These are phyloP conservation scores for Muntiacus muntjak DNA, from an alignment of 2,113 vertebrate genomes.

Conservation along the genomic window DNA sequence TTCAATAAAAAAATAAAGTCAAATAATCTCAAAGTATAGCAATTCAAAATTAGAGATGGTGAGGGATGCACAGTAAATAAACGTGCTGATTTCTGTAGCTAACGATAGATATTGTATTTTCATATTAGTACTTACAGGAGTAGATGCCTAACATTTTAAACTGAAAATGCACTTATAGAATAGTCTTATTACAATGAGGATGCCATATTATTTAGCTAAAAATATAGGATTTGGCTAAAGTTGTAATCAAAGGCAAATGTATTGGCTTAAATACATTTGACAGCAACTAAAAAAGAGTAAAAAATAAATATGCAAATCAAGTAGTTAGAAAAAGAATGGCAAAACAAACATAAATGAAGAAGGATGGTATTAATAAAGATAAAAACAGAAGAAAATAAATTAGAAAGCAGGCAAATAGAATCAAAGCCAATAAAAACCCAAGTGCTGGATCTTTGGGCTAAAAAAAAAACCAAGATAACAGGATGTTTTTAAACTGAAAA, in stretches of 20 bases:
- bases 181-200: background rate
- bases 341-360: background rate
- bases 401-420: background rate
- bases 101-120: background rate
- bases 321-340: background rate
- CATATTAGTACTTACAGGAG: background rate
- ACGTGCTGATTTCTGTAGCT: background rate
- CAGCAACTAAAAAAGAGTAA: background rate
- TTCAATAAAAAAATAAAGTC: background rate
- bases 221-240: conserved; percentile 1
- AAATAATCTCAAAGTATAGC: conserved; percentile 1
- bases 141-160: conserved; percentile 29
- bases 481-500: background rate
- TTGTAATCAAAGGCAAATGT: conserved; percentile 11
- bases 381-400: conserved; percentile 41
- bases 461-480: background rate
- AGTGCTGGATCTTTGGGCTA: background rate
- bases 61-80: background rate
- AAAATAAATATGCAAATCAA: background rate
- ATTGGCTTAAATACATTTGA: conserved; percentile 14
- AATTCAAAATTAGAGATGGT: background rate
- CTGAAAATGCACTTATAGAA: background rate
- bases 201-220: conserved; percentile 11
- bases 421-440: background rate
- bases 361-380: background rate